Evolutionary conservation across 2,888 invertebrate species (phyloP).

Genomic region (Ophion ventricosus): DNA sequence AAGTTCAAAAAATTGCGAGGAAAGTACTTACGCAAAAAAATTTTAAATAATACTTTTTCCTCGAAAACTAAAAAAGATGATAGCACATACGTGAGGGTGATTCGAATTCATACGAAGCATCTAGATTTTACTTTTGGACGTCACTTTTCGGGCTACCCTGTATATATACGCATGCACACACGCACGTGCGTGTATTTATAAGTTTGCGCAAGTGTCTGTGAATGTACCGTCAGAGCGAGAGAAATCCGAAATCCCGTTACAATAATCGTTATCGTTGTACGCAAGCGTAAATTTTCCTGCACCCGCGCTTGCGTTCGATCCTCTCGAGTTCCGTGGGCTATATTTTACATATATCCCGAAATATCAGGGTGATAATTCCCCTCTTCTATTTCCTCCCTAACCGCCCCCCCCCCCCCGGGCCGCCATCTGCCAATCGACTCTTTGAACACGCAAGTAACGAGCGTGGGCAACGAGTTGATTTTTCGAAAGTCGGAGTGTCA

Average conservation of each 20-base stretch:
- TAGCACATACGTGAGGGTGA: too few species aligned
- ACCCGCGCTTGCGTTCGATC: background rate
- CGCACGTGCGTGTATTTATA: background rate
- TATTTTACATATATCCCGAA: constrained; percentile 10
- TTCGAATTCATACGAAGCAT: too few species aligned
- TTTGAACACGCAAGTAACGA: constrained; percentile 20
- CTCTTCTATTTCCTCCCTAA: too few species aligned
- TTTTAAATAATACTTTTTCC: too few species aligned
- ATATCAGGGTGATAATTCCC: constrained; percentile 29
- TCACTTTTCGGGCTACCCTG: too few species aligned
- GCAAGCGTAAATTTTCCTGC: constrained; percentile 48
- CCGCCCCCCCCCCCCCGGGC: too few species aligned
- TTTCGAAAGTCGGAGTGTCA: background rate
- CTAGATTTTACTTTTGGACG: too few species aligned
- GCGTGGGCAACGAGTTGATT: background rate
- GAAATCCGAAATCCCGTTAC: constrained; percentile 41
- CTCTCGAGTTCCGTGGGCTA: background rate
- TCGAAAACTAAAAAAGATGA: too few species aligned
- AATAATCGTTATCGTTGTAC: constrained; percentile 53
- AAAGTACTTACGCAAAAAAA: too few species aligned
- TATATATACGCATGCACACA: too few species aligned
- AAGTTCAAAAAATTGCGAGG: too few species aligned
- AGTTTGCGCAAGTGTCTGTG: too few species aligned
- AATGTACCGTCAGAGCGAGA: background rate
- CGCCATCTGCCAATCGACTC: constrained; percentile 14